Conservation (phyloP, 2,797 vertebrate species). For the Catharus ustulatus region DNA sequence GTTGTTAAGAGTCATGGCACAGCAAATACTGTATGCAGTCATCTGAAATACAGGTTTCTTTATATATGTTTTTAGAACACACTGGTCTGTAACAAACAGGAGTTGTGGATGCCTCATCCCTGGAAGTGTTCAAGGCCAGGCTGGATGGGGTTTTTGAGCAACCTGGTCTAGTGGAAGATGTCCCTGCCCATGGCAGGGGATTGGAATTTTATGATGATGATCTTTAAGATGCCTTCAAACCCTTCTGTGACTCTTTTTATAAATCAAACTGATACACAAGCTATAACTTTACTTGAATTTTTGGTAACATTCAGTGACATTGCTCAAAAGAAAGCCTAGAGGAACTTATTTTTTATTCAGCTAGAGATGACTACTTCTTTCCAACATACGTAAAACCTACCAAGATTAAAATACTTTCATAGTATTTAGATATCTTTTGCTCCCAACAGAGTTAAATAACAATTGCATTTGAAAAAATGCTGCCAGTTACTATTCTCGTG, state of each 20-base stretch:
- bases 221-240: not conserved
- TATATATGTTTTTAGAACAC: not conserved
- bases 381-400: not conserved
- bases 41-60: not conserved
- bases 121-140: not conserved
- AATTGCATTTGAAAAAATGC: not conserved
- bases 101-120: not conserved
- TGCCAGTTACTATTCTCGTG: not conserved
- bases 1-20: not conserved
- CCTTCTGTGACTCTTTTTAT: not conserved
- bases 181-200: not conserved
- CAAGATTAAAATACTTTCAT: not conserved
- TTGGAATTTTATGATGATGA: not conserved
- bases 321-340: not conserved
- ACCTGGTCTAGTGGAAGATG: not conserved
- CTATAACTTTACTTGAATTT: not conserved
- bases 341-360: not conserved
- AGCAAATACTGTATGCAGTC: not conserved
- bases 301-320: not conserved
- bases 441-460: not conserved
- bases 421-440: not conserved
- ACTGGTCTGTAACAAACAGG: rapidly evolving
- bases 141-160: not conserved
- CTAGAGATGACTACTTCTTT: not conserved
- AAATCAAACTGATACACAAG: not conserved